Evolutionary conservation across 2,888 invertebrate genomes (phyloP), one percentile per base, ranked within the genome.

Genomic region (Synergus laeviventris): DNA sequence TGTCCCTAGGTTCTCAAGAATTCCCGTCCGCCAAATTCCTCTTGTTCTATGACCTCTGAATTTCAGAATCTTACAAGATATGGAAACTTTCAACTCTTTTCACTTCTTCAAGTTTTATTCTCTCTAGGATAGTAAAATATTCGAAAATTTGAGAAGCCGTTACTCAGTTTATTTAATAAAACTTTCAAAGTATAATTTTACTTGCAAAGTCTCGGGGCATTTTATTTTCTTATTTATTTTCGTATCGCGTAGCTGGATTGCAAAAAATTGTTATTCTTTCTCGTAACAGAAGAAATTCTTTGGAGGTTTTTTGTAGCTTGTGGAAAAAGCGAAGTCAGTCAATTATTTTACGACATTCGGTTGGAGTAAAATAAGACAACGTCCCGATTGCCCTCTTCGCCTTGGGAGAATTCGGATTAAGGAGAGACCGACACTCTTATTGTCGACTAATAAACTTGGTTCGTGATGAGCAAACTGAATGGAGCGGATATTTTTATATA

Each of bases 391-490:
- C 74, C 74, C 45, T 70, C 14, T 59, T 74, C 5, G 59, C 59
- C 74, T 14, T 21, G 12, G 21, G 74, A 59, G 59, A 59, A 74
- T 74, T 74, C 38, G 39, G 36, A 59, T 49, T 60, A 74, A 21
- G 59, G 8, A 31, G 38, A 74, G 59, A 74, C 56, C n/a, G 39
- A 11, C 38, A 62, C 61, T 74, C 75, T 78, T 78, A 80, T 80
- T 80, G 78, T 77, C 75, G 75, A 74, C 78, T 80, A 80, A 80
- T 80, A 80, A 80, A 78, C 77, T 74, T 74, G 39, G 76, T 75
- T 75, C 80, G 78, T 80, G 78, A 78, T 78, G 75, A 78, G 78
- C 70, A 78, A 78, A 56, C 75, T 61, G 74, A 78, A 78, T 75
- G 76, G 77, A 59, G 16, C 31, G 38, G 74, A 42, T 70, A 70